A percentile compares a stretch with the other conserved stretches of the same genome.
Evolutionary conservation across 2,888 invertebrate genomes (phyloP).

Genomic region (Rhyacophila evoluta): DNA sequence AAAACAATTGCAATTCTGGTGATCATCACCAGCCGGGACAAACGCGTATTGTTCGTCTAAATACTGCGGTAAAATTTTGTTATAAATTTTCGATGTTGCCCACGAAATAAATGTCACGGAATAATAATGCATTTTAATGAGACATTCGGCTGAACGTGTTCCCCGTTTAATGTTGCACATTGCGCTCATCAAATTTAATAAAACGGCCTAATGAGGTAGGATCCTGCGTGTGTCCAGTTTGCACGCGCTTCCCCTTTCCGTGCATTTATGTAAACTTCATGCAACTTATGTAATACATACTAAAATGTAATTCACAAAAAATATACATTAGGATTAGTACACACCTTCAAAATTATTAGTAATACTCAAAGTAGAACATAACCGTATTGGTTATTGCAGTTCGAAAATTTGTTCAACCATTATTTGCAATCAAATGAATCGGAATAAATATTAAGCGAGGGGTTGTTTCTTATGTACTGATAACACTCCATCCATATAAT

Average conservation of each 20-base stretch:
- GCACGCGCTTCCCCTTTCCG: neutral
- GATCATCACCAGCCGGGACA: neutral
- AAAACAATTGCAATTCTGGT: neutral
- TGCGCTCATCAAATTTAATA: conserved; percentile 14
- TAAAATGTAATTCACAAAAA: too few species aligned
- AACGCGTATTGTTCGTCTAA: neutral
- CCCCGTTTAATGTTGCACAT: conserved; percentile 19
- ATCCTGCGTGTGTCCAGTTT: neutral
- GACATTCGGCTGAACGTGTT: conserved; percentile 35
- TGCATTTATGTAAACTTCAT: neutral
- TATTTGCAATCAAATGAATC: neutral
- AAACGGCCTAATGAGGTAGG: conserved; percentile 16
- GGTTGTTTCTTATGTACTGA: neutral
- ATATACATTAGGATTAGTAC: too few species aligned
- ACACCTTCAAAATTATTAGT: too few species aligned
- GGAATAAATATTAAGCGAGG: neutral
- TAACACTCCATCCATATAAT: too few species aligned
- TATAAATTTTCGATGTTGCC: conserved; percentile 39
- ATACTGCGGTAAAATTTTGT: conserved; percentile 5
- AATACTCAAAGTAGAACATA: neutral
- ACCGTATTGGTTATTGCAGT: neutral
- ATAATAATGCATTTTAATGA: conserved; percentile 49
- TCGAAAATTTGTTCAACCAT: neutral
- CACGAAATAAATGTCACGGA: conserved; percentile 44
- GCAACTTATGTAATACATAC: too few species aligned